These are phyloP conservation scores for Microctenopoma stevenorrisi DNA, from an alignment of 2,797 vertebrate species.

Conservation along the genomic window DNA sequence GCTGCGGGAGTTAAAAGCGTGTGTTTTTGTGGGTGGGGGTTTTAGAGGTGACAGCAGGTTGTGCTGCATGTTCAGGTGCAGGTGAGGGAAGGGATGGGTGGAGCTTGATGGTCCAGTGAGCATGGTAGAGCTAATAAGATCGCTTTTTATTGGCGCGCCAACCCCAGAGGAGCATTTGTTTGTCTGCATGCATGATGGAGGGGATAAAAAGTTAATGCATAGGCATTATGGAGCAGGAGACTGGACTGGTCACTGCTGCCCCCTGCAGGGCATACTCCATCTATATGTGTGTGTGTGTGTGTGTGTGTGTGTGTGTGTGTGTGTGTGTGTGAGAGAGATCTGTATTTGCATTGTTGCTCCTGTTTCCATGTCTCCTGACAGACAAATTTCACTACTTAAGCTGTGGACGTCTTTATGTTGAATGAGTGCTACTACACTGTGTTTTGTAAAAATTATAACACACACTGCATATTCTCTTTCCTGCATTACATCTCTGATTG, in stretches of 20 bases:
- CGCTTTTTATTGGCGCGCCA: conserved; percentile 77
- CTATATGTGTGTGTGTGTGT: conserved; percentile 5
- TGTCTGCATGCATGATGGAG: conserved; percentile 79
- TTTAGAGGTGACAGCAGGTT: conserved; percentile 67
- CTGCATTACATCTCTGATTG: conserved; percentile 39
- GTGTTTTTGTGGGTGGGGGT: conserved; percentile 43
- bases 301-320: neutral
- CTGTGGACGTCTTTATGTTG: conserved; percentile 38
- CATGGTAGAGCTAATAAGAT: conserved; percentile 75
- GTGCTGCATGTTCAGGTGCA: conserved; percentile 57
- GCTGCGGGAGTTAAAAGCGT: conserved; percentile 47
- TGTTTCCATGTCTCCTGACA: conserved; percentile 31
- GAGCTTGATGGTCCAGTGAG: conserved; percentile 60
- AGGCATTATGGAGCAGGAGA: conserved; percentile 45
- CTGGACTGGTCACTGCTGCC: conserved; percentile 80
- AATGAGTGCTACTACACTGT: conserved; percentile 25
- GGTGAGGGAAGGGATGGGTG: conserved; percentile 45
- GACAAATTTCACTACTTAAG: conserved; percentile 43
- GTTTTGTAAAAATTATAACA: conserved; percentile 28
- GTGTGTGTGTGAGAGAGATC: neutral
- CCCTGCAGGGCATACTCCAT: conserved; percentile 74
- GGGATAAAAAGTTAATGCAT: conserved; percentile 76
- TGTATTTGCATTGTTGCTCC: conserved; percentile 5
- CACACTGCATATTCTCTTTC: conserved; percentile 20
- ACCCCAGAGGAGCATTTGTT: conserved; percentile 80